Evolutionary conservation across 1,140 invertebrate genomes (phyloP), one percentile per base, ranked within the genome.

Genomic region (Brachionus sp.): DNA sequence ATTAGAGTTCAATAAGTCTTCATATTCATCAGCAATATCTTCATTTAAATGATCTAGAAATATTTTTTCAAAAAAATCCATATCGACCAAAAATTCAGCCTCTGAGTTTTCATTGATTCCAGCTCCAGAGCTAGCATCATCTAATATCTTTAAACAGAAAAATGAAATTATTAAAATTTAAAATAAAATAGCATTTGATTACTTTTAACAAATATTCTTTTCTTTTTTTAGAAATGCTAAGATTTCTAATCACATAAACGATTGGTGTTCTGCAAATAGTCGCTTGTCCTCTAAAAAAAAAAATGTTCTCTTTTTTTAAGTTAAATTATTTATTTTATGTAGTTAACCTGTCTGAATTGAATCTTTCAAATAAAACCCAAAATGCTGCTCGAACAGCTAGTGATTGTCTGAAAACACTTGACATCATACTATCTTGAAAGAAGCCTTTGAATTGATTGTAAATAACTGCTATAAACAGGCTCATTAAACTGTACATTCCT

Each of bases 371-470:
- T 25, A 88, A 83, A 19, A 87, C 86, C 85, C 88, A 87, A 84
- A 87, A 89, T 0, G 88, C 87, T 46, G 87, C 88, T 44, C 86
- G 68, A n/a, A 88, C 85, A 37, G 86, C 88, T 0, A 88, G 84
- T 37, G 86, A 84, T 12, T 87, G 83, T 23, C 88, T 83, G 35
- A 88, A 85, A 9, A 87, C 82, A 84, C 86, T 87, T 19, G 85
- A 85, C 70, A 88, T 87, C 85, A 89, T 87, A 5, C 87, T 88
- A 68, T 83, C 86, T 87, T 86, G 85, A 62, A 89, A 88, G 84
- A 88, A 88, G n/a, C 88, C 88, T 85, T 87, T 80, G 84, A 89
- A 89, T 84, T 88, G 87, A 77, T 89, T 88, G 75, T 88, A 89
- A 39, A 88, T 87, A 39, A 89, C 86, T 57, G 88, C 88, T 7